These are phyloP conservation scores for Agapornis roseicollis DNA, from an alignment of 2,113 vertebrate species.

Conservation along the genomic window DNA sequence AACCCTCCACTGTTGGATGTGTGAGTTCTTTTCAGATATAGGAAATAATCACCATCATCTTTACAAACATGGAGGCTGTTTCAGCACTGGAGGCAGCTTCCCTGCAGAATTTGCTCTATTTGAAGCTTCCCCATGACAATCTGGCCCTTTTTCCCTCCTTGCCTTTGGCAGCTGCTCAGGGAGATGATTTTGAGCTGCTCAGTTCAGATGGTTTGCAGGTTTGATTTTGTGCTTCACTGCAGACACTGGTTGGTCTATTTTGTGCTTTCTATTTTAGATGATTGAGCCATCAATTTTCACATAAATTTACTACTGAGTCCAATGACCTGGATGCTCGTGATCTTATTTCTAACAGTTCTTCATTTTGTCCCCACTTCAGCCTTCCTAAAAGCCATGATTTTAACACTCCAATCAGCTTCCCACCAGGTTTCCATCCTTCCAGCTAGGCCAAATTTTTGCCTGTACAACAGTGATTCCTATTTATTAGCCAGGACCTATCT, in stretches of 20 bases:
- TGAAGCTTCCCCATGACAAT: neutral
- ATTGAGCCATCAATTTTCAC: constrained; percentile 36
- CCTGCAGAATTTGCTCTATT: neutral
- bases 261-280: neutral
- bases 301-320: constrained; percentile 16
- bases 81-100: neutral
- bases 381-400: constrained; percentile 8
- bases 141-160: neutral
- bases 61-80: neutral
- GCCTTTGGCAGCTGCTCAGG: constrained; percentile 1
- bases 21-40: constrained; percentile 14
- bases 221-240: constrained; percentile 50
- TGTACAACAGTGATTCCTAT: neutral
- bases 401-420: constrained; percentile 5
- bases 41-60: constrained; percentile 41
- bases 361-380: neutral
- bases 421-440: neutral
- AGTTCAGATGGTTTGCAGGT: constrained; percentile 15
- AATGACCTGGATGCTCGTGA: neutral
- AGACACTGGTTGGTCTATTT: neutral
- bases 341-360: neutral
- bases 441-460: neutral
- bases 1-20: neutral
- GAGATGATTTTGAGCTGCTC: too few relatives aligned
- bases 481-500: neutral